phyloP scores from a whole-genome alignment of 2,797 vertebrate genomes.

The Balearica regulorum region DNA sequence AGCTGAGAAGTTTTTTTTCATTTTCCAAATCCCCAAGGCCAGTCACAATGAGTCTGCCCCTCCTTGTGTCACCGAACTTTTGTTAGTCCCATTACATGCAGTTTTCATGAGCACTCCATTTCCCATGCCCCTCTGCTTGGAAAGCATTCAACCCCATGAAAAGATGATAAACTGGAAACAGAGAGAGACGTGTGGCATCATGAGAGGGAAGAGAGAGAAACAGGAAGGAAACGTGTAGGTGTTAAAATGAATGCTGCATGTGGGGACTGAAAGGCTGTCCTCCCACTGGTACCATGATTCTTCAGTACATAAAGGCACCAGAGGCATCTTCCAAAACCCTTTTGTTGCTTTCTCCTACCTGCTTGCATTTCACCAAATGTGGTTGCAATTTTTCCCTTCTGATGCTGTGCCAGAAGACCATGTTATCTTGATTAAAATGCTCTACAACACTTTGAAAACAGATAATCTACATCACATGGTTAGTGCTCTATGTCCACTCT shows the following conservation, averaged over 20 bases:
- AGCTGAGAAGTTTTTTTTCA: background rate
- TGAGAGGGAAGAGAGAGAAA: background rate
- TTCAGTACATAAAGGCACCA: background rate
- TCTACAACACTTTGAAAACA: conserved; percentile 11
- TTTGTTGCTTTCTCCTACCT: conserved; percentile 16
- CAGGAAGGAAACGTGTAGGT: background rate
- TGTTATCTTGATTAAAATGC: conserved; percentile 29
- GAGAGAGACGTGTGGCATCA: background rate
- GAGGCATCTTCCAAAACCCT: background rate
- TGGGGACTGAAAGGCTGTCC: background rate
- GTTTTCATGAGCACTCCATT: background rate
- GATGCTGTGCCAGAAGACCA: conserved; percentile 32
- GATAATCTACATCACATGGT: conserved; percentile 1
- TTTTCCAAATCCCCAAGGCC: background rate
- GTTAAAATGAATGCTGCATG: background rate
- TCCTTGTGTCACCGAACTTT: background rate
- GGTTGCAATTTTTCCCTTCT: conserved; percentile 17
- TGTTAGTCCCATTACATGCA: background rate
- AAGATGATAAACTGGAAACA: background rate
- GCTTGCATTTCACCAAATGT: conserved; percentile 24
- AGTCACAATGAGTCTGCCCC: background rate
- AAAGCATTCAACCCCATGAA: background rate
- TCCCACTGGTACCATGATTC: background rate
- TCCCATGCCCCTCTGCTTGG: background rate
- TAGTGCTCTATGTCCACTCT: background rate